Base-by-base conservation (phyloP, 1,140 invertebrate genomes). In the Diuraphis noxia region DNA sequence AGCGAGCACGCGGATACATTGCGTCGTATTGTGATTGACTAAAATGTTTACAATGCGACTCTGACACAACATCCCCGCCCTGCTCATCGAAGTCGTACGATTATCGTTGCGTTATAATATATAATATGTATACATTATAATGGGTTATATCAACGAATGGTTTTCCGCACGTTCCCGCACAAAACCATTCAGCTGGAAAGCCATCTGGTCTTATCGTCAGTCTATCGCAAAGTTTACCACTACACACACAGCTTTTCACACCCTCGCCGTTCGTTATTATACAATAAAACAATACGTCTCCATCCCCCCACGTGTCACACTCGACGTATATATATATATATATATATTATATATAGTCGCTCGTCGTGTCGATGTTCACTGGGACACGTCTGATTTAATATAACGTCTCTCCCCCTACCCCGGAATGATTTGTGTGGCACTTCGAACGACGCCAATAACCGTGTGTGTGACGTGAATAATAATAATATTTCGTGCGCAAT, bases 151-250 rank as follows among this genome's bases (percentile, higher is more conserved):
- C 49, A 38, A 34, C 85, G 1, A 40, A 63, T 72, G 40, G 38
- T 8, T 88, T 88, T 63, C 52, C 87, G 23, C 49, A 7, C n/a
- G 85, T 34, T 46, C 43, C 49, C 87, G 46, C 23, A n/a, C 9
- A n/a, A 77, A 88, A 88, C 72, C 56, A 43, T 72, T 72, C 87
- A 88, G 23, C 52, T 19, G 87, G 87, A 88, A 88, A 88, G 87
- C 87, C 87, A 77, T 88, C 87, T 72, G 56, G 87, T 88, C 38
- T 72, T 72, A n/a, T 46, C 82, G 82, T 46, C 81, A 46, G 82
- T 43, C 40, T 43, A 46, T 85, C 82, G 82, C 30, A 43, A 43
- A 43, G 82, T 85, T 43, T 43, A 85, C 25, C 82, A 1, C 10
- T 17, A n/a, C 52, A 34, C 52, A 34, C 85, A 10, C 81, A 84